These are phyloP conservation scores for Nycticryphes semicollaris DNA, from an alignment of 2,113 vertebrate genomes.

Conservation along the genomic window DNA sequence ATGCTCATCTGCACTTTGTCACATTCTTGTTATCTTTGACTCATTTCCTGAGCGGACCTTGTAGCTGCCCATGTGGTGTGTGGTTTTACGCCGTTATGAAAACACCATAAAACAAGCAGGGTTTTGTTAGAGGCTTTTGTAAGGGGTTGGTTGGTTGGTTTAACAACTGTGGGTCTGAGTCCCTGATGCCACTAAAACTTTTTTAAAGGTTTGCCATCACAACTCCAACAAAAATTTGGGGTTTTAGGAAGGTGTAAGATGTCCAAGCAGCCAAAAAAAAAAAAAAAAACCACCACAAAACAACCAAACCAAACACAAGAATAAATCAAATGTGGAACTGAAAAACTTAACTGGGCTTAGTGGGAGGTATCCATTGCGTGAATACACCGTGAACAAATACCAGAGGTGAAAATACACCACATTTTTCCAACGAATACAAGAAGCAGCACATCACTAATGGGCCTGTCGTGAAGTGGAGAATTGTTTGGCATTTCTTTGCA, in stretches of 20 bases:
- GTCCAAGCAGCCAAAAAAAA: not conserved
- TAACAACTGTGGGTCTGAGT: not conserved
- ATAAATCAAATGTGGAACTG: not conserved
- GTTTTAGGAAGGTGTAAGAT: not conserved
- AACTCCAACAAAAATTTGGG: accelerated
- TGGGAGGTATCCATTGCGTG: not conserved
- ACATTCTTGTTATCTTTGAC: not conserved
- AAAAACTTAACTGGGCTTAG: not conserved
- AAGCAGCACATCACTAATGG: not conserved
- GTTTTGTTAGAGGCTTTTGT: not conserved
- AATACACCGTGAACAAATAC: not conserved
- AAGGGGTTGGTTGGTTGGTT: not conserved
- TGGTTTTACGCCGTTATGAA: not conserved
- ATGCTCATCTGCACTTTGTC: not conserved
- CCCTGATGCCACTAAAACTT: too few species aligned
- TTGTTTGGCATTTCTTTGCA: not conserved
- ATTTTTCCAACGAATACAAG: not conserved
- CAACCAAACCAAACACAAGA: not conserved
- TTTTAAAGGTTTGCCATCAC: not conserved
- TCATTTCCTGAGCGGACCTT: not conserved
- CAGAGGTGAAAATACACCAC: not conserved
- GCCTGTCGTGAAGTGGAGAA: accelerated
- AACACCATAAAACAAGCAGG: not conserved
- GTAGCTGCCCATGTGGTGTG: not conserved
- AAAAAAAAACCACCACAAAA: too few species aligned